Percentiles rank a stretch among this genome's conserved stretches.
Conservation (phyloP, 2,113 vertebrate species). For the Ptilonorhynchus violaceus region DNA sequence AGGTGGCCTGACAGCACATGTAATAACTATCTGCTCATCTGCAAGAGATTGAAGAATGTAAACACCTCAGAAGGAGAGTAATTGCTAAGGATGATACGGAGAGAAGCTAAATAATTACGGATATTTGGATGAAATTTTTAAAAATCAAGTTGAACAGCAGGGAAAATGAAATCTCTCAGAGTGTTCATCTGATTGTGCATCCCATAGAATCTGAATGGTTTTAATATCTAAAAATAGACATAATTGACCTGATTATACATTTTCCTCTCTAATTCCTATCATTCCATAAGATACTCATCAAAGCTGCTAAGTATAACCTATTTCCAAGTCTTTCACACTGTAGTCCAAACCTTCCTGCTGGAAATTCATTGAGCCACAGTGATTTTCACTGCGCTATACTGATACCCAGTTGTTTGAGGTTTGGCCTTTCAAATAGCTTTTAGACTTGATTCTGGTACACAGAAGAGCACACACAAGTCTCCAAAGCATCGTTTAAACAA, state of each 20-base stretch:
- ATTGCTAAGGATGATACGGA: slow-evolving; percentile 4
- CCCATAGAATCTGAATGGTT: background rate
- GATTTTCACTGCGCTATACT: background rate
- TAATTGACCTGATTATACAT: slow-evolving; percentile 29
- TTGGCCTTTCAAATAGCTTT: background rate
- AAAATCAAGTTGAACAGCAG: slow-evolving; percentile 1
- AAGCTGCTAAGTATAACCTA: background rate
- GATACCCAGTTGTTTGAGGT: background rate
- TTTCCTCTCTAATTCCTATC: background rate
- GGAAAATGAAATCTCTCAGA: background rate
- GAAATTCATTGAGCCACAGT: background rate
- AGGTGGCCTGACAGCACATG: background rate
- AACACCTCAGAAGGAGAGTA: slow-evolving; percentile 37
- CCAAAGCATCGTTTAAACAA: background rate
- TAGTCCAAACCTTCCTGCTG: slow-evolving; percentile 8
- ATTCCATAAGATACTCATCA: background rate
- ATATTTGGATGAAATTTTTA: background rate
- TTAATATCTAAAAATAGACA: slow-evolving; percentile 24
- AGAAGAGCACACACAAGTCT: background rate
- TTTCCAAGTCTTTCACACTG: background rate
- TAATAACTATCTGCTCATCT: background rate
- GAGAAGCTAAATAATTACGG: background rate
- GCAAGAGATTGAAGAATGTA: background rate
- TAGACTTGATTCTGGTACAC: background rate
- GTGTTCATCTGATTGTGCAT: slow-evolving; percentile 17